Evolutionary conservation across 2,113 vertebrate genomes (phyloP).

Genomic region (Marmota flaviventris): DNA sequence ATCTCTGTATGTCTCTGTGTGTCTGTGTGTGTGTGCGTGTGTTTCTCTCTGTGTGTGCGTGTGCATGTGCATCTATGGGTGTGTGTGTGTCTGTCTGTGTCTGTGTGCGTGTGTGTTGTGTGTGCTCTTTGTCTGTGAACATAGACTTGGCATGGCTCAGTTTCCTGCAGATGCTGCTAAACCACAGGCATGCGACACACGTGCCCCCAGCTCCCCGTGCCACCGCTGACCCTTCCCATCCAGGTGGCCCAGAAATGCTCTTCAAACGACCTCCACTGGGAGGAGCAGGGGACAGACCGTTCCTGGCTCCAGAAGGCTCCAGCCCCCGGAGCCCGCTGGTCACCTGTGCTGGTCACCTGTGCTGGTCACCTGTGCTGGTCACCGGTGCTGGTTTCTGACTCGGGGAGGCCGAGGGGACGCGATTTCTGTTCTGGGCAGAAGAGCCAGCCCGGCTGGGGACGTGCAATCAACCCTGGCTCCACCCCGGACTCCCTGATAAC

Average conservation of each 20-base stretch:
- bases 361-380: too few relatives aligned
- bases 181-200: rapidly evolving
- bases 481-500: background rate
- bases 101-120: too few relatives aligned
- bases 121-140: background rate
- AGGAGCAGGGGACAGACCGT: rapidly evolving
- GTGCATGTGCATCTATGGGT: too few relatives aligned
- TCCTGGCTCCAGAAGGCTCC: background rate
- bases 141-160: background rate
- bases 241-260: rapidly evolving
- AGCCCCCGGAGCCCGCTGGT: background rate
- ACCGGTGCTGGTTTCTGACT: background rate
- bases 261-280: rapidly evolving
- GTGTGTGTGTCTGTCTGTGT: too few relatives aligned
- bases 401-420: rapidly evolving
- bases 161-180: background rate
- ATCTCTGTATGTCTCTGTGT: too few relatives aligned
- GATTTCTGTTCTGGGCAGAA: background rate
- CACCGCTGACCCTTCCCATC: rapidly evolving
- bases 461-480: rapidly evolving
- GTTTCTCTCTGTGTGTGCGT: too few relatives aligned
- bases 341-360: too few relatives aligned
- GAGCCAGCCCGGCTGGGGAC: background rate
- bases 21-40: too few relatives aligned
- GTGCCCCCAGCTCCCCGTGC: rapidly evolving